phyloP scores from a whole-genome alignment of 1,140 invertebrate species.

The Orchestia grillus region DNA sequence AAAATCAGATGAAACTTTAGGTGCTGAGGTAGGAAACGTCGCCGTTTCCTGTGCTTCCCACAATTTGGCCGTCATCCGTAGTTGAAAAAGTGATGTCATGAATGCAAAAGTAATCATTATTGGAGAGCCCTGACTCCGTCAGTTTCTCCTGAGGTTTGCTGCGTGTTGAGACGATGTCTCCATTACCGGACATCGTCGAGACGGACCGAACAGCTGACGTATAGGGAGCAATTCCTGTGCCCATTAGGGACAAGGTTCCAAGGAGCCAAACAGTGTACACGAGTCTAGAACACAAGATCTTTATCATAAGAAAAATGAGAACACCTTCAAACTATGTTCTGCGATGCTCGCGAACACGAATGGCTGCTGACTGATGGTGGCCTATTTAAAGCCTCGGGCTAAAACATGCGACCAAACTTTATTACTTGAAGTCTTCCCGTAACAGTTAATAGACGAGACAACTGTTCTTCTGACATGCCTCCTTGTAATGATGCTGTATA shows the following conservation, averaged over 20 bases:
- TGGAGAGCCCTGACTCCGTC: neutral
- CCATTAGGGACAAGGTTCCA: conserved; percentile 30
- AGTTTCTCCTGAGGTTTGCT: neutral
- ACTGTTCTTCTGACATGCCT: neutral
- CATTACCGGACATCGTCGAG: conserved; percentile 12
- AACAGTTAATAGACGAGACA: neutral
- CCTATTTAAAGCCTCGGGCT: neutral
- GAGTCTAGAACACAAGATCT: conserved; percentile 2
- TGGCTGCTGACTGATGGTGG: neutral
- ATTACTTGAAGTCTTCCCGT: neutral
- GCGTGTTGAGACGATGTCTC: conserved; percentile 27
- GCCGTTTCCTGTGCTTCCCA: too few species aligned
- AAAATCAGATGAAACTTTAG: too few species aligned
- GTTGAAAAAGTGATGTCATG: neutral
- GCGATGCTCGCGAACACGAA: neutral
- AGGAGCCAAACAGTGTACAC: conserved; percentile 33
- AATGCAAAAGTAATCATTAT: neutral
- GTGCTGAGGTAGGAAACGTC: too few species aligned
- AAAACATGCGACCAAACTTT: neutral
- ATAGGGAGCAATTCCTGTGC: conserved; percentile 15
- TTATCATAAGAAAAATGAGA: conserved; percentile 41
- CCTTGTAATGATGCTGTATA: neutral
- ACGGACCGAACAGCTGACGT: neutral
- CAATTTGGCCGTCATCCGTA: too few species aligned
- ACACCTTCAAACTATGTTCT: conserved; percentile 20